A percentile compares a stretch with the other conserved stretches of the same genome.
Evolutionary conservation across 2,888 invertebrate species (phyloP).

Genomic region (Cosmorhoe ocellata): DNA sequence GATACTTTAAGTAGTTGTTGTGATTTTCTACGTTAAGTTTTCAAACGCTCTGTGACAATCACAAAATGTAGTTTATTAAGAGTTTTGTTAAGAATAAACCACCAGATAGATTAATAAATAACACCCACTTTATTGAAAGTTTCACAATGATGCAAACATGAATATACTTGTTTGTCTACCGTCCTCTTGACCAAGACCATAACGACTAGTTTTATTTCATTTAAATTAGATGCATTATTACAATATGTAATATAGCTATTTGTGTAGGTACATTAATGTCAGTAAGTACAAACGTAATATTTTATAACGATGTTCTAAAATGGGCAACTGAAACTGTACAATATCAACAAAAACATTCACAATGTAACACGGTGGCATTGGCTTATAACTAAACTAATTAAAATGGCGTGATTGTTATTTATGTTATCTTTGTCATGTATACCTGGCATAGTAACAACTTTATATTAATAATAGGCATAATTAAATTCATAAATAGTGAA

Average conservation of each 20-base stretch:
- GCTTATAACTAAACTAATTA: neutral
- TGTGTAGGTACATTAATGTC: constrained; percentile 31
- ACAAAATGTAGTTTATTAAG: constrained; percentile 9
- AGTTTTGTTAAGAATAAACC: constrained; percentile 15
- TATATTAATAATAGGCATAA: neutral
- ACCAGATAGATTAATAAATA: constrained; percentile 3
- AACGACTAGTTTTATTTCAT: constrained; percentile 13
- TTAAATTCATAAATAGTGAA: constrained; percentile 4
- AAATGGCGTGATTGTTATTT: neutral
- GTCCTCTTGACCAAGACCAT: constrained; percentile 30
- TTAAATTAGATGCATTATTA: constrained; percentile 1
- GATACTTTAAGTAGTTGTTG: constrained; percentile 55
- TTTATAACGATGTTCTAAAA: constrained; percentile 34
- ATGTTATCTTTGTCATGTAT: neutral
- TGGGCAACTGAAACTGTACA: constrained; percentile 16
- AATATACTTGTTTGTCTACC: constrained; percentile 26
- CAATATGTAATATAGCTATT: constrained; percentile 8
- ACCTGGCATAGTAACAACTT: constrained; percentile 1
- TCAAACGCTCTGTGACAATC: constrained; percentile 58
- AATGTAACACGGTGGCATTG: neutral
- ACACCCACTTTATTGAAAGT: neutral
- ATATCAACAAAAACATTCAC: too few species aligned
- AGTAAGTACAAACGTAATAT: constrained; percentile 35
- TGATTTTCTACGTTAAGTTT: constrained; percentile 62
- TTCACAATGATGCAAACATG: constrained; percentile 18